Percentiles rank a stretch among this genome's conserved stretches.
Conservation (phyloP, 2,797 vertebrate genomes). For the Periophthalmus magnuspinnatus region DNA sequence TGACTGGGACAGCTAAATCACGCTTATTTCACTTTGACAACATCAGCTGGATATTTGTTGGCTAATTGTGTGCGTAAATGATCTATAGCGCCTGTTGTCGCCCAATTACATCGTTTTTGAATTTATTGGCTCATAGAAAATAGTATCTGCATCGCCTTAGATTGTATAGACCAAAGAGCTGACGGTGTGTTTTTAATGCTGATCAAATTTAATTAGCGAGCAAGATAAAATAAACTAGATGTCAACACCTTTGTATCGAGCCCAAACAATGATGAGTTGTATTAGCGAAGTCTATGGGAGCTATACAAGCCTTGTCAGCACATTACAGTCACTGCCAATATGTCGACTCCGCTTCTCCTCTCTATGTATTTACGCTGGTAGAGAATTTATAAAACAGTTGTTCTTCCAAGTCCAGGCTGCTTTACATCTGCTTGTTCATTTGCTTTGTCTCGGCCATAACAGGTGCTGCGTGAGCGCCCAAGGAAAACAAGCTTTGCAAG, state of each 20-base stretch:
- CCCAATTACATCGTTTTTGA: neutral
- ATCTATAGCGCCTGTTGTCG: constrained; percentile 20
- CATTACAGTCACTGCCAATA: constrained; percentile 23
- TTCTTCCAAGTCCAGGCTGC: neutral
- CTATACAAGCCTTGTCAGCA: constrained; percentile 13
- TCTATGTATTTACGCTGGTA: constrained; percentile 10
- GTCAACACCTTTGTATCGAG: constrained; percentile 27
- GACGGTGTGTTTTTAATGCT: constrained; percentile 27
- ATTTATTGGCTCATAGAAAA: neutral
- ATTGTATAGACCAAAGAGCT: constrained; percentile 23
- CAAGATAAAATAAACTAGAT: constrained; percentile 31
- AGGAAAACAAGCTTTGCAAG: constrained; percentile 17
- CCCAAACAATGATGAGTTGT: constrained; percentile 32
- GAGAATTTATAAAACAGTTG: constrained; percentile 21
- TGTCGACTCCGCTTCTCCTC: constrained; percentile 14
- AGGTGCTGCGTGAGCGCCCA: constrained; percentile 28
- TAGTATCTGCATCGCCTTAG: neutral
- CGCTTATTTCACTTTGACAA: constrained; percentile 7
- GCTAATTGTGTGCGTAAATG: constrained; percentile 30
- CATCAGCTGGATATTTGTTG: constrained; percentile 11
- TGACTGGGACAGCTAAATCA: constrained; percentile 6
- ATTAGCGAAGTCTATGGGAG: constrained; percentile 23
- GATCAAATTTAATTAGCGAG: constrained; percentile 41
- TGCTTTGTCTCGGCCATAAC: constrained; percentile 21
- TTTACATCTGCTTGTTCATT: constrained; percentile 24